phyloP scores from a whole-genome alignment of 2,113 vertebrate genomes.

The Guaruba guarouba region DNA sequence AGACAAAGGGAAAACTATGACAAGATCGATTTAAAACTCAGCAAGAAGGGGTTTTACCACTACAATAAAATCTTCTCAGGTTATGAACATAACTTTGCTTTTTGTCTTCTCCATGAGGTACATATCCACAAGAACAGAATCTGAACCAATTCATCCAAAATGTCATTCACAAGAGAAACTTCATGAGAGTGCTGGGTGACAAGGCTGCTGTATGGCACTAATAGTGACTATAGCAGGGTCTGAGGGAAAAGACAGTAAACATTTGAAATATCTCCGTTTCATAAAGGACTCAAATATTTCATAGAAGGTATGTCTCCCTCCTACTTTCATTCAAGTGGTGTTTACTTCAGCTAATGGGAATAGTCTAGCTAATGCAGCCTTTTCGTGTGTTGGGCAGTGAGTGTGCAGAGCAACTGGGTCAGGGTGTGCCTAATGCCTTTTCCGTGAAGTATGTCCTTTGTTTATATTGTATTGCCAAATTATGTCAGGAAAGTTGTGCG shows the following conservation, averaged over 20 bases:
- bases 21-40: not conserved
- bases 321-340: not conserved
- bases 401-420: not conserved
- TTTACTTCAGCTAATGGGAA: constrained; percentile 49
- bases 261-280: not conserved
- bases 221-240: not conserved
- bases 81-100: not conserved
- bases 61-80: not conserved
- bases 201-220: not conserved
- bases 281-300: constrained; percentile 1
- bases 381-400: not conserved
- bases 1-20: not conserved
- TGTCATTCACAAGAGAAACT: not conserved
- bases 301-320: not conserved
- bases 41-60: not conserved
- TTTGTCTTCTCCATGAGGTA: not conserved
- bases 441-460: constrained; percentile 7
- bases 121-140: not conserved
- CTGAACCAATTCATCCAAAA: not conserved
- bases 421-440: constrained; percentile 52
- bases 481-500: not conserved
- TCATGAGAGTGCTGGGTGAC: not conserved
- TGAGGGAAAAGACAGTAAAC: not conserved
- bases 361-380: not conserved
- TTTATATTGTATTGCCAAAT: not conserved